These are phyloP conservation scores for Crotalus helleri DNA, from an alignment of 2,113 vertebrate genomes.

Conservation along the genomic window DNA sequence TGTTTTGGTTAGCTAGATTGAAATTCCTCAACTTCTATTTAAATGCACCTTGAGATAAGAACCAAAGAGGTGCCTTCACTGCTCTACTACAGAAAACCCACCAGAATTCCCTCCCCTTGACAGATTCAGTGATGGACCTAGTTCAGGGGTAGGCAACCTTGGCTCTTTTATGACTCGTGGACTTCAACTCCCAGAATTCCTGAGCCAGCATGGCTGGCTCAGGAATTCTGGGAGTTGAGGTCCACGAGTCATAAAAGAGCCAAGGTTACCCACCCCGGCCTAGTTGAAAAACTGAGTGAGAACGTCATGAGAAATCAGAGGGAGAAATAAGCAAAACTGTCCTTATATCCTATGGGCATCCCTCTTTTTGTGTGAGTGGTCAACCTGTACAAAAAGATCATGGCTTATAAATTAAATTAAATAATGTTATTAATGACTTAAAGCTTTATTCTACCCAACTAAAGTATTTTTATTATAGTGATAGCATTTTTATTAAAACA, in stretches of 20 bases:
- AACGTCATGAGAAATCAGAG: too few species aligned
- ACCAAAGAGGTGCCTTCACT: background rate
- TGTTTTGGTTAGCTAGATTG: background rate
- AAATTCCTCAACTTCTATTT: background rate
- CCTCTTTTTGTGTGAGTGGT: background rate
- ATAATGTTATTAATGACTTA: slow-evolving; percentile 11
- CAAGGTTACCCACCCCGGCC: background rate
- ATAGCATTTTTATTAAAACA: background rate
- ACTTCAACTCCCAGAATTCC: too few species aligned
- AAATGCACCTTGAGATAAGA: background rate
- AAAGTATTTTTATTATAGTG: background rate
- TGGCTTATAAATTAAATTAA: slow-evolving; percentile 25
- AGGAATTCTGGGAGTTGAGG: too few species aligned
- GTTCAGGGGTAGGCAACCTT: too few species aligned
- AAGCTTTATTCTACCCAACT: slow-evolving; percentile 17
- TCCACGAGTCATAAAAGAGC: too few species aligned
- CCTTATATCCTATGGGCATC: too few species aligned
- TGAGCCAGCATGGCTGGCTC: too few species aligned
- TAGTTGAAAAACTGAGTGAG: background rate
- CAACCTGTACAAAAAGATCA: background rate
- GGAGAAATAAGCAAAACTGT: too few species aligned
- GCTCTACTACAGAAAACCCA: background rate
- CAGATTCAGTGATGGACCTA: background rate
- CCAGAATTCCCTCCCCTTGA: background rate
- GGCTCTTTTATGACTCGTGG: too few species aligned